A percentile compares a stretch with the other conserved stretches of the same genome.
Evolutionary conservation across 2,113 vertebrate species (phyloP).

Genomic region (Oryzias javanicus): DNA sequence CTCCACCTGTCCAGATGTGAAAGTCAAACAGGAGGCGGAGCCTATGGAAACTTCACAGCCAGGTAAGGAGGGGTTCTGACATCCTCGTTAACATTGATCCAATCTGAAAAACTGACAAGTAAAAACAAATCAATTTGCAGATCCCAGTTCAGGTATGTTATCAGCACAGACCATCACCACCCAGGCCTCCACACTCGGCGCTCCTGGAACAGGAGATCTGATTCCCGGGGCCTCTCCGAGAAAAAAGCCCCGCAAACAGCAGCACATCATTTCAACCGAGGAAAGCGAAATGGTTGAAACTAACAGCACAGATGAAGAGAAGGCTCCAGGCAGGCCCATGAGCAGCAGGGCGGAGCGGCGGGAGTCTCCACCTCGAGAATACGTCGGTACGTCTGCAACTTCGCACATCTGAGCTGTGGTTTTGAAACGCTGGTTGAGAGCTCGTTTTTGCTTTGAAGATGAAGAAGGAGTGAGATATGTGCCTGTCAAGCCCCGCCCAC

Average conservation of each 20-base stretch:
- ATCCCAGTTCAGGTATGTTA: conserved; percentile 47
- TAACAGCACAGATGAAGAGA: conserved; percentile 97
- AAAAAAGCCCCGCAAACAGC: conserved; percentile 98
- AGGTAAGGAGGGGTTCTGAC: conserved; percentile 34
- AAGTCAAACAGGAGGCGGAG: conserved; percentile 92
- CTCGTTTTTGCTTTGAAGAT: conserved; percentile 72
- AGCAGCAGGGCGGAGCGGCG: conserved; percentile 87
- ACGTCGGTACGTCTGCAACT: conserved; percentile 82
- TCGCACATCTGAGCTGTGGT: background rate
- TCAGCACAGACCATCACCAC: conserved; percentile 73
- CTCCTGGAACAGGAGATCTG: conserved; percentile 83
- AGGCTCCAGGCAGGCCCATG: conserved; percentile 83
- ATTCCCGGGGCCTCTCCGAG: conserved; percentile 92
- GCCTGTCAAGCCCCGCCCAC: conserved; percentile 88
- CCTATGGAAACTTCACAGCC: conserved; percentile 80
- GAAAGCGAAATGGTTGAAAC: conserved; percentile 98
- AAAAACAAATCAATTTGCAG: conserved; percentile 24
- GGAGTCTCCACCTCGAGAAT: conserved; percentile 95
- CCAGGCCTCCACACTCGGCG: conserved; percentile 80
- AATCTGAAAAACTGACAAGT: background rate
- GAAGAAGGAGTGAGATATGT: conserved; percentile 98
- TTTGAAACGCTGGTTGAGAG: background rate
- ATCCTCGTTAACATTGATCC: background rate
- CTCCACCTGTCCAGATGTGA: conserved; percentile 84
- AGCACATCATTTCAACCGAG: conserved; percentile 96